Evolutionary conservation across 1,140 invertebrate species (phyloP), one percentile per base, ranked within the genome.

Genomic region (Frieseomelitta varia): DNA sequence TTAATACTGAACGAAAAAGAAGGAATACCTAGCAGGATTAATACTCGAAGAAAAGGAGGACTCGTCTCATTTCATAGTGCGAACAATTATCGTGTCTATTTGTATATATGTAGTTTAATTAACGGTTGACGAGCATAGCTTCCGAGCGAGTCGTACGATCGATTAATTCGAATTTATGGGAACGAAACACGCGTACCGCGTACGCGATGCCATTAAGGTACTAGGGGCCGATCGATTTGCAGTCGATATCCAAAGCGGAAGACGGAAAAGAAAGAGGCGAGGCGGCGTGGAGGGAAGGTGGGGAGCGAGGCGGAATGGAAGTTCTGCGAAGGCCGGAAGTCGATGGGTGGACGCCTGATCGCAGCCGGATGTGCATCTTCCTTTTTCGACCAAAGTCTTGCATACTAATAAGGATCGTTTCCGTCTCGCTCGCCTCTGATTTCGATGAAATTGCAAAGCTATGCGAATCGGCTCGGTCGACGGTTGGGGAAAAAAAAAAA

Each of bases 261-360:
- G 84, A 55, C 82, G 77, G 84, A 87, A 84, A 90, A 85, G 83
- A 79, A 84, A 84, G 74, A 81, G 69, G 72, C 30, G 56, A 17
- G 75, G 56, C 47, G 76, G 63, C 30, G 72, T 47, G 71, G 74
- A 79, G 69, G 72, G 24, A 51, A 12, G 75, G 63, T 27, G 76
- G 56, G 53, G 68, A 47, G 82, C 67, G 69, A 85, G 87, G 82
- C 86, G 81, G 76, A 82, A 86, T 67, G 73, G 86, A 86, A 78
- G 85, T 90, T 91, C 89, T 87, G 75, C 89, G 89, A 91, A 91
- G 85, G 88, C 81, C 87, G 90, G 89, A 90, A 90, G 89, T 84
- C 86, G 89, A 80, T 51, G 85, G 39, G 88, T 85, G 84, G 89
- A 88, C 89, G 86, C 74, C 80, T 79, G 90, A 88, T 90, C 87